These are phyloP conservation scores for Neofelis nebulosa DNA, from an alignment of 2,113 vertebrate genomes.

Conservation along the genomic window DNA sequence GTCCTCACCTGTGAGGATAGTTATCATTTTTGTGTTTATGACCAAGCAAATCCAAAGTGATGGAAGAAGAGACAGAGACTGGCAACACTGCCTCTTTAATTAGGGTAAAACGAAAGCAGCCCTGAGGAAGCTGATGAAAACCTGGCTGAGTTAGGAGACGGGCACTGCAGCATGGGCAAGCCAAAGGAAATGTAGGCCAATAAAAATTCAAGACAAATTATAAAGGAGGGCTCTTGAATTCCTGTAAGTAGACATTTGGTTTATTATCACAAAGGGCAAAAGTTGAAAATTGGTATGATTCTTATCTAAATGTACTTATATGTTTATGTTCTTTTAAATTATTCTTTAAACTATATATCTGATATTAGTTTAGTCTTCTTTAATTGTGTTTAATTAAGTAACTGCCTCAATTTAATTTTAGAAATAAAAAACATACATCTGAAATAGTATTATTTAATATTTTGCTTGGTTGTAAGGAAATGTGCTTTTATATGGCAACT, in stretches of 20 bases:
- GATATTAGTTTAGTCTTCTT: background rate
- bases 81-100: background rate
- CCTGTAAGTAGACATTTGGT: background rate
- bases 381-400: constrained; percentile 36
- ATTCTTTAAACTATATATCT: background rate
- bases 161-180: background rate
- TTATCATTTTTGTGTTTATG: background rate
- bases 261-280: background rate
- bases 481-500: background rate
- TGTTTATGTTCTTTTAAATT: background rate
- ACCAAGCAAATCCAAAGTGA: background rate
- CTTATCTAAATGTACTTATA: background rate
- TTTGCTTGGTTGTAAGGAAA: background rate
- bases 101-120: background rate
- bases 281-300: background rate
- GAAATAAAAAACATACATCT: background rate
- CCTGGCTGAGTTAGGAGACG: background rate
- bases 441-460: background rate
- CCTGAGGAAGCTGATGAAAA: background rate
- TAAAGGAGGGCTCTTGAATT: background rate
- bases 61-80: background rate
- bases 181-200: background rate
- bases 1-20: background rate
- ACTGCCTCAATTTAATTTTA: background rate
- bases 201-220: background rate